Evolutionary conservation across 2,888 invertebrate genomes (phyloP).

Genomic region (Aspidapion aeneum): DNA sequence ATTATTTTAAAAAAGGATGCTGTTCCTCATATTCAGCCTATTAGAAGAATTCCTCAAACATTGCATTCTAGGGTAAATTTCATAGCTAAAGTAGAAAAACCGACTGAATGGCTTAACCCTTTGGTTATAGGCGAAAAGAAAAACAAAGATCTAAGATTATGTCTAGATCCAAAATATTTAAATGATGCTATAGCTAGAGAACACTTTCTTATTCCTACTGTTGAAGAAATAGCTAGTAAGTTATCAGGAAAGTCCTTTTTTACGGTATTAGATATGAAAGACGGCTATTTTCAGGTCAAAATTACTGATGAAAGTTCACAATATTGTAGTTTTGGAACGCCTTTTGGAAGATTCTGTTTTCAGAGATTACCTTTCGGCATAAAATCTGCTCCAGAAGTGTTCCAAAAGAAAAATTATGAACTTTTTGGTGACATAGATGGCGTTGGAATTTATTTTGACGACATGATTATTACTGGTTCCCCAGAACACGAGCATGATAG

Average conservation of each 20-base stretch:
- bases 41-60: not conserved
- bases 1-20: not conserved
- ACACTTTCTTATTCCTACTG: slow-evolving; percentile 22
- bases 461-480: slow-evolving; percentile 20
- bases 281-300: too few relatives aligned
- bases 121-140: slow-evolving; percentile 26
- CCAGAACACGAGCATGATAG: slow-evolving; percentile 21
- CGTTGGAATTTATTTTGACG: slow-evolving; percentile 25
- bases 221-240: slow-evolving; percentile 20
- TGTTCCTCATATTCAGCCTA: not conserved
- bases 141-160: too few relatives aligned
- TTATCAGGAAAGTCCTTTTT: not conserved
- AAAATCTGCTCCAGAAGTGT: slow-evolving; percentile 20
- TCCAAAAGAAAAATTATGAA: slow-evolving; percentile 18
- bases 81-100: slow-evolving; percentile 18
- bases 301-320: slow-evolving; percentile 15
- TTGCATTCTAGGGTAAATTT: not conserved
- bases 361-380: slow-evolving; percentile 20
- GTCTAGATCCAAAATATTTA: slow-evolving; percentile 21
- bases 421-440: slow-evolving; percentile 26
- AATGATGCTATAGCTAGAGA: slow-evolving; percentile 19
- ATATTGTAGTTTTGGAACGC: slow-evolving; percentile 22
- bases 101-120: slow-evolving; percentile 23
- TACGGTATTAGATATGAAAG: slow-evolving; percentile 1
- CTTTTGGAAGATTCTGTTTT: slow-evolving; percentile 23